phyloP scores from a whole-genome alignment of 2,888 invertebrate species.

The Ommatoiulus sabulosus region DNA sequence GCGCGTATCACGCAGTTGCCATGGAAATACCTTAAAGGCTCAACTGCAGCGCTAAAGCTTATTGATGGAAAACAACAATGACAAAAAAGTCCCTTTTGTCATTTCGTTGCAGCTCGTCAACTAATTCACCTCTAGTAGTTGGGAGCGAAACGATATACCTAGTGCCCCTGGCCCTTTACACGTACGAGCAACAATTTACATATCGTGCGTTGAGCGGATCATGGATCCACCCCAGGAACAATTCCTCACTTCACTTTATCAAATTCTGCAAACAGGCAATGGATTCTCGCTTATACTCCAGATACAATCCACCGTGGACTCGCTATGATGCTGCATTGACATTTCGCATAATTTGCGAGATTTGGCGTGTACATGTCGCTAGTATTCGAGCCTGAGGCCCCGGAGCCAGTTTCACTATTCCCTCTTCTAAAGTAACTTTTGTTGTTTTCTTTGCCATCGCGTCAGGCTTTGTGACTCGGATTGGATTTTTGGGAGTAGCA shows the following conservation, averaged over 20 bases:
- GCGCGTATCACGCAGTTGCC: neutral
- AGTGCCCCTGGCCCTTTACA: neutral
- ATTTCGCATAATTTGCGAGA: neutral
- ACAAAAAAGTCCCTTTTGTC: neutral
- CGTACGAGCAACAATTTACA: neutral
- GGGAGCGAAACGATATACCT: neutral
- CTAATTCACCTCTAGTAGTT: neutral
- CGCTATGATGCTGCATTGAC: neutral
- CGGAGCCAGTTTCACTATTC: neutral
- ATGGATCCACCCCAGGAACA: neutral
- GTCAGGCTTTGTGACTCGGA: no score
- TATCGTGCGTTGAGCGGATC: neutral
- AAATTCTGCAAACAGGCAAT: neutral
- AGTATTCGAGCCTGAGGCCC: neutral
- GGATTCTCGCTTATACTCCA: neutral
- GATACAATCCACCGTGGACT: neutral
- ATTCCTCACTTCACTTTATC: neutral
- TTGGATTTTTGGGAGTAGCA: no score
- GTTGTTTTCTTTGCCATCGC: neutral
- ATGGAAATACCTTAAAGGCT: constrained; percentile 1
- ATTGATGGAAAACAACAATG: neutral
- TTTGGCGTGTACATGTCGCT: neutral
- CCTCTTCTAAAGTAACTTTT: neutral
- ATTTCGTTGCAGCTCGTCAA: neutral
- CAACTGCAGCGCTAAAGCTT: neutral